A percentile compares a stretch with the other conserved stretches of the same genome.
Evolutionary conservation across 2,113 vertebrate genomes (phyloP).

Genomic region (Macrotis lagotis): DNA sequence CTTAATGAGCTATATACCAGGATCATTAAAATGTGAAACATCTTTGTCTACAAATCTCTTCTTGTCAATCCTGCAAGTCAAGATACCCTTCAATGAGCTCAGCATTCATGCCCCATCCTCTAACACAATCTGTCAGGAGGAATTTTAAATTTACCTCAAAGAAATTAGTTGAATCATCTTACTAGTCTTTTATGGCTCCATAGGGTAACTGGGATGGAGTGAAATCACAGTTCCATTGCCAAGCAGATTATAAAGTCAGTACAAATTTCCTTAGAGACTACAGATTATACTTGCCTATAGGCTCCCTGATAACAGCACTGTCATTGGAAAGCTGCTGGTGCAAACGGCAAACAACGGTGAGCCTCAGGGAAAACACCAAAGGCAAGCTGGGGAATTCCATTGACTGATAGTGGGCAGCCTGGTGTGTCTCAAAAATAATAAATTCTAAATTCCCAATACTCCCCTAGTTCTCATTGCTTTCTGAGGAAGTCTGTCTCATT

Average conservation of each 20-base stretch:
- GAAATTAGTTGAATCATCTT: conserved; percentile 76
- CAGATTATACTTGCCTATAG: conserved; percentile 53
- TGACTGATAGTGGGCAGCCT: conserved; percentile 25
- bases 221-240: conserved; percentile 62
- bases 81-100: conserved; percentile 70
- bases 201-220: conserved; percentile 60
- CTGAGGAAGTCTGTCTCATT: conserved; percentile 46
- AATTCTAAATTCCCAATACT: conserved; percentile 45
- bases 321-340: conserved; percentile 58
- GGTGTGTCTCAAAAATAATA: conserved; percentile 56
- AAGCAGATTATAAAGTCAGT: conserved; percentile 68
- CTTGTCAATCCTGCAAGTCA: conserved; percentile 67
- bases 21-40: conserved; percentile 64
- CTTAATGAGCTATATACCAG: conserved; percentile 57
- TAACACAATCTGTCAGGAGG: conserved; percentile 72
- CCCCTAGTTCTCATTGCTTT: neutral
- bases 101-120: conserved; percentile 58
- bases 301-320: conserved; percentile 48
- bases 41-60: conserved; percentile 66
- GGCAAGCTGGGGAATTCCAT: conserved; percentile 60
- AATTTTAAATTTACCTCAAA: conserved; percentile 74
- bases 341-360: conserved; percentile 24
- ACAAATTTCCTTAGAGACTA: conserved; percentile 54
- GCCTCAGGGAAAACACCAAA: conserved; percentile 62
- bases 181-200: conserved; percentile 56